Percentiles rank a stretch among this genome's conserved stretches.
Evolutionary conservation across 2,797 vertebrate species (phyloP).

Genomic region (Lacerta viridis): DNA sequence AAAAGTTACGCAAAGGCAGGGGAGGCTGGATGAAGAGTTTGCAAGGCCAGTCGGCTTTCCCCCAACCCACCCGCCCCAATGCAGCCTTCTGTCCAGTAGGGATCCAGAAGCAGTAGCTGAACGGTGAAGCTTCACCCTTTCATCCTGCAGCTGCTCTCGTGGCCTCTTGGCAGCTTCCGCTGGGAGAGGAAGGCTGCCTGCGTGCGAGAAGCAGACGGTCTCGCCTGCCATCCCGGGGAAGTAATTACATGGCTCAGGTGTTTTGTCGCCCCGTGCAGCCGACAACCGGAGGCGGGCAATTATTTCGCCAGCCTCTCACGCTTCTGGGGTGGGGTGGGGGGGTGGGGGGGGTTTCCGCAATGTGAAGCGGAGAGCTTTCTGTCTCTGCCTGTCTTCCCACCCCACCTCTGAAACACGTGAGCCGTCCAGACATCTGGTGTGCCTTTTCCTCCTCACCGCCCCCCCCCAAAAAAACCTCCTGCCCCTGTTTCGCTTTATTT

Average conservation of each 20-base stretch:
- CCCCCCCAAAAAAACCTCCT: background rate
- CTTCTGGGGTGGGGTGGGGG: slow-evolving; percentile 38
- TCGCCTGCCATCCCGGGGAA: slow-evolving; percentile 47
- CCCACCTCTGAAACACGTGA: background rate
- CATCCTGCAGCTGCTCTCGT: too few species aligned
- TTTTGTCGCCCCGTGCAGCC: slow-evolving; percentile 55
- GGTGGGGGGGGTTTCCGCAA: slow-evolving; percentile 13
- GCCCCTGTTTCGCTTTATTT: background rate
- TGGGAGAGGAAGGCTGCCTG: background rate
- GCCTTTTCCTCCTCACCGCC: background rate
- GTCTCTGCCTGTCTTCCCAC: background rate
- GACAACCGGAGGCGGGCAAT: slow-evolving; percentile 67
- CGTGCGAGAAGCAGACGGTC: background rate
- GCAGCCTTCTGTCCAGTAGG: background rate
- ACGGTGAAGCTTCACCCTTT: too few species aligned
- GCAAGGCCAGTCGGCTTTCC: too few species aligned
- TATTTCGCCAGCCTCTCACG: slow-evolving; percentile 60
- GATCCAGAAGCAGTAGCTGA: background rate
- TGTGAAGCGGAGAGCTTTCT: slow-evolving; percentile 36
- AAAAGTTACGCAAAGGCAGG: too few species aligned
- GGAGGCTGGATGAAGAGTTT: too few species aligned
- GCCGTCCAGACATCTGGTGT: background rate
- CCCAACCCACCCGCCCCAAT: too few species aligned
- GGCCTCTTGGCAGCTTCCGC: background rate
- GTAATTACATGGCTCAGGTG: slow-evolving; percentile 74